phyloP scores from a whole-genome alignment of 2,888 invertebrate genomes.

The Kuschelorhynchus macadamiae region DNA sequence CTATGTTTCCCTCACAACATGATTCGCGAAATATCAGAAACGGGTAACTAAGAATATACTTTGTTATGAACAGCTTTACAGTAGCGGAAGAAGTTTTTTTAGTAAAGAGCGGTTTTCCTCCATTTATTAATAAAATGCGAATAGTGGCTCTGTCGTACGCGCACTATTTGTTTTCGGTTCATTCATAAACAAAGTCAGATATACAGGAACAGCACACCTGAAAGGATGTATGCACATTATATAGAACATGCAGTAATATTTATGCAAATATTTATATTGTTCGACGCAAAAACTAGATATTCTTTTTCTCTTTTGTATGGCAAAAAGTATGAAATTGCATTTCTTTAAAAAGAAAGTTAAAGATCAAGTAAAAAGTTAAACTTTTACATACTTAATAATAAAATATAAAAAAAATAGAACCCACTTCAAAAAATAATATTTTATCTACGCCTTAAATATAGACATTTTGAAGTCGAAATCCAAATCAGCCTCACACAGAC shows the following conservation, averaged over 20 bases:
- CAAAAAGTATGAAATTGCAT: no score
- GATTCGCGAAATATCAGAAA: constrained; percentile 19
- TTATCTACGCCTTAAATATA: no score
- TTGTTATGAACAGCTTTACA: constrained; percentile 11
- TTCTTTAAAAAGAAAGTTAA: no score
- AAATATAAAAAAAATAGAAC: no score
- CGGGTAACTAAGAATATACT: neutral
- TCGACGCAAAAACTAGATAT: no score
- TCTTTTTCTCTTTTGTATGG: no score
- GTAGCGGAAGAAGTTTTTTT: constrained; percentile 27
- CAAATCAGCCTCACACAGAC: no score
- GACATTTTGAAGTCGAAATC: no score
- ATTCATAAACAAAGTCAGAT: constrained; percentile 21
- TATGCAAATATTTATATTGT: constrained; percentile 13
- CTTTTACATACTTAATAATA: no score
- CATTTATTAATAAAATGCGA: constrained; percentile 23
- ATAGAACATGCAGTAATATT: constrained; percentile 27
- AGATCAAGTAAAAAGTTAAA: no score
- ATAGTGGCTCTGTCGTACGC: constrained; percentile 2
- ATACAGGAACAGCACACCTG: constrained; percentile 34
- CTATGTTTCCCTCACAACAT: constrained; percentile 9
- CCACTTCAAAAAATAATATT: no score
- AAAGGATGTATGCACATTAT: constrained; percentile 36
- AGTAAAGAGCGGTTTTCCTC: constrained; percentile 3
- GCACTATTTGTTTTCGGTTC: constrained; percentile 35